Base-by-base conservation (phyloP, 2,797 vertebrate species). In the Epinephelus coioides region DNA sequence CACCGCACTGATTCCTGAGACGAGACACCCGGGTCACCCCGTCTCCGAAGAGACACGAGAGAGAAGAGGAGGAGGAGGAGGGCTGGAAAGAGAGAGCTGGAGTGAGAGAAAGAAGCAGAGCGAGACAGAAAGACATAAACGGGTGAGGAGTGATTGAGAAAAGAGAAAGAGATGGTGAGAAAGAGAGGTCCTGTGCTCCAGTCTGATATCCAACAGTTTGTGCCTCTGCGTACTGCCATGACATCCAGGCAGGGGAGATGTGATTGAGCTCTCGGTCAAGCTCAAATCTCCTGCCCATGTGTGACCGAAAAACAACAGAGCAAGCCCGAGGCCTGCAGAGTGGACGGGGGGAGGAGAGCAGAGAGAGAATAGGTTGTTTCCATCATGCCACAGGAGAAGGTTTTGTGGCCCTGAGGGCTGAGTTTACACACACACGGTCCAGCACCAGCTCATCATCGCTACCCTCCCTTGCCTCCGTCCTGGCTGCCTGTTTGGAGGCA, bases 261-360 rank as follows among this genome's bases (percentile, higher is more conserved):
- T 87, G 90, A 93, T 91, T 82, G 82, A 91, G 92, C 87, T 72
- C 79, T 65, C 27, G 80, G 89, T 84, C 84, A 81, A 78, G 81
- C 86, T 87, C 83, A 86, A 90, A 91, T 86, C 70, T 81, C 71
- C 53, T 38, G 76, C 61, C 73, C 74, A 59, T 83, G 88, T 92
- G 88, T 90, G 89, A 91, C 92, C 46, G n/a, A 64, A 77, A 84
- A 79, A 84, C 76, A 86, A 84, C 40, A 30, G 40, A 59, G 60
- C 74, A 44, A 79, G 65, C 5, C 73, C 3, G 53, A 67, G 40
- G 56, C 80, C 83, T 49, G 78, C n/a, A 1, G 44, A 43, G 74
- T 51, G 62, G 61, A 46, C 46, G 19, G 27, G n/a, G 17, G 27
- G 15, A 56, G 49, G 21, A 43, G 64, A 30, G 62, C 34, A 44